Conservation (phyloP, 2,888 invertebrate genomes). For the Dione juno region DNA sequence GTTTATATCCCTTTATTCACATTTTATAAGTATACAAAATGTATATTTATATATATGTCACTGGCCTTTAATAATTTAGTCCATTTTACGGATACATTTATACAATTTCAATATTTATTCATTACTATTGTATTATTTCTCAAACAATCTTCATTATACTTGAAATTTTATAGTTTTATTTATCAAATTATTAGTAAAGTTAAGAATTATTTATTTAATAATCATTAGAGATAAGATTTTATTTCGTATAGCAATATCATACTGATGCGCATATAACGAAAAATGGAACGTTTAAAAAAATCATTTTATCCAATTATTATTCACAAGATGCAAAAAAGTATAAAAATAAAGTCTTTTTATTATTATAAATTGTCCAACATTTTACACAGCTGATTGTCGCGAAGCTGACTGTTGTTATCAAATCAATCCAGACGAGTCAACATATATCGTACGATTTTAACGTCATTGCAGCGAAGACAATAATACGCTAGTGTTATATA, state of each 20-base stretch:
- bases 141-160: background rate
- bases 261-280: background rate
- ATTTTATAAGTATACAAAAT: background rate
- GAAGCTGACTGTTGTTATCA: slow-evolving; percentile 49
- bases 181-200: background rate
- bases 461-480: slow-evolving; percentile 38
- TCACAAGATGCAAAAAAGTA: background rate
- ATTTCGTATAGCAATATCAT: background rate
- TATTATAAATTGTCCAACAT: slow-evolving; percentile 48
- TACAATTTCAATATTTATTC: background rate
- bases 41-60: slow-evolving; percentile 1
- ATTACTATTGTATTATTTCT: background rate
- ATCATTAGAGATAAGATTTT: background rate
- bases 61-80: background rate
- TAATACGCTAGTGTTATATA: slow-evolving; percentile 31
- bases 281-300: slow-evolving; percentile 11
- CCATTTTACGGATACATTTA: background rate
- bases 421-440: slow-evolving; percentile 46
- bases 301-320: slow-evolving; percentile 1
- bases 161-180: background rate
- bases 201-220: too few relatives aligned
- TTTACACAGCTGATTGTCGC: slow-evolving; percentile 49
- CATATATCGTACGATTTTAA: slow-evolving; percentile 46
- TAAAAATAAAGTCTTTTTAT: slow-evolving; percentile 44
- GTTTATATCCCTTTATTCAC: background rate